Evolutionary conservation across 2,797 vertebrate genomes (phyloP), one percentile per base, ranked within the genome.

Genomic region (Phoxinus dragarum): DNA sequence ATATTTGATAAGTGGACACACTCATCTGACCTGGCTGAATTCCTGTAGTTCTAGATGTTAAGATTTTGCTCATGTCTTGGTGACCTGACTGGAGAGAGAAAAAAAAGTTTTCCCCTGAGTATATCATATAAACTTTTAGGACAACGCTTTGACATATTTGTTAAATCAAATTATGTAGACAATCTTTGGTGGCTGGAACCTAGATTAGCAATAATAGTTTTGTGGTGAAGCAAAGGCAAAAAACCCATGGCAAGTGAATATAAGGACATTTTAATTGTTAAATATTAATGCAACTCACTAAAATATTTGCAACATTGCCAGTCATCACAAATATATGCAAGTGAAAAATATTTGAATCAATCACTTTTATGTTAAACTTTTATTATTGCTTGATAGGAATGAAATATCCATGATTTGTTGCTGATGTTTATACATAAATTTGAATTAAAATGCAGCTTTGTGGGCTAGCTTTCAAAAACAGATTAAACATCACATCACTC

Each of bases 1-100:
- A 84, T 84, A 73, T 76, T 76, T 84, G 59, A 76, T 84, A 67
- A 75, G 59, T 75, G 72, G 82, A 78, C 76, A 54, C 72, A 84
- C 61, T 64, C 31, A 67, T 36, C n/a, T 84, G 82, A 84, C 59
- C 81, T 19, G 42, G 61, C 31, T 75, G 27, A 74, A 82, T 64
- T 82, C 68, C 27, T 73, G 27, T 64, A 68, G 40, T 42, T 79
- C 11, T 64, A 67, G 71, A 75, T 83, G 34, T 75, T 44, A 76
- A 76, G 72, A 38, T 76, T 31, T 67, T 52, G 27, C 3, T 61
- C 9, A 61, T 72, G 81, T 23, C 38, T 61, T 47, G 19, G 3
- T 82, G 34, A 66, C 14, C 31, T 82, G 56, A n/a, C 27, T 44
- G 21, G 4, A 40, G 64, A 34, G 2, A 14, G 1, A 34, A 5